Evolutionary conservation across 2,113 vertebrate genomes (phyloP), one percentile per base, ranked within the genome.

Genomic region (Morone chrysops): DNA sequence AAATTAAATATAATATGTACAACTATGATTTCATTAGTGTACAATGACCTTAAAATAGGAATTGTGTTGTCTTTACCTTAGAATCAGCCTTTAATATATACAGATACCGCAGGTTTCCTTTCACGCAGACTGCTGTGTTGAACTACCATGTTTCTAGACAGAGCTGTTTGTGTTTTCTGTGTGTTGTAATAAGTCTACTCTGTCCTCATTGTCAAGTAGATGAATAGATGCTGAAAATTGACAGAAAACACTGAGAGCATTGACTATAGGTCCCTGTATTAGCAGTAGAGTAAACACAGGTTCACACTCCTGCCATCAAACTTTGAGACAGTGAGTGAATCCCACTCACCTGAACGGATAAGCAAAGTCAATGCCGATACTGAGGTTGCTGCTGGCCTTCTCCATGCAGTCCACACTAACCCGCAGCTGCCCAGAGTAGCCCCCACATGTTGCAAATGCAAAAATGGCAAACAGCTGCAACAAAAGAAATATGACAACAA

Each of bases 391-490:
- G 93, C 97, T 96, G 8, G 97, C 96, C 95, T 96, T 99, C 96
- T 99, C 98, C 93, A 96, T 94, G 77, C 98, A 99, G 95, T 99
- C 97, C 94, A 99, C 98, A 80, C 97, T 97, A 89, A 99, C 95
- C 92, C 96, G 94, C 93, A 99, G 96, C 93, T 96, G 96, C 88
- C 98, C 98, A 12, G 97, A 96, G 95, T 98, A 99, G 85, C 98
- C 98, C 69, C 98, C 98, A 84, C 98, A 99, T 97, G 98, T 99
- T 91, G 98, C 97, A 94, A 99, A 99, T 47, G 98, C 97, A 97
- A 99, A 99, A 94, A 99, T 99, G 90, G 98, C 96, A 98, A 99
- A 99, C 94, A 99, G 96, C 98, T 99, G 95, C 75, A 93, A 75
- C 45, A 47, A 93, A n/a, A 63, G 12, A 78, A 13, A 59, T 4